A percentile compares a stretch with the other conserved stretches of the same genome.
Evolutionary conservation across 2,113 vertebrate species (phyloP).

Genomic region (Oenanthe oenanthe): DNA sequence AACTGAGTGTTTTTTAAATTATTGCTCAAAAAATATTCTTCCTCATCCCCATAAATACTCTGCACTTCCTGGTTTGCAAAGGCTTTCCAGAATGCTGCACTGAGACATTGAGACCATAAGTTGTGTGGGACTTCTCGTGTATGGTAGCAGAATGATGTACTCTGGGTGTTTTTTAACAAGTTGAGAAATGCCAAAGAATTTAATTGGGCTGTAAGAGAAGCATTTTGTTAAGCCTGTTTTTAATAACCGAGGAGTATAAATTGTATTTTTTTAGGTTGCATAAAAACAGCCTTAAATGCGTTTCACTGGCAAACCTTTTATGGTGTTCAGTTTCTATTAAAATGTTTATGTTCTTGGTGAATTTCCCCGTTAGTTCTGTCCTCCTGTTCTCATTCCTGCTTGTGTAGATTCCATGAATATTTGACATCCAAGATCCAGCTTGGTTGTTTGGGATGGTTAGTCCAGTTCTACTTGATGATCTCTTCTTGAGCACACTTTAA

Average conservation of each 20-base stretch:
- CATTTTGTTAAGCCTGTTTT: constrained; percentile 26
- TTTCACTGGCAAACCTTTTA: not conserved
- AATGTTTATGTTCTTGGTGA: not conserved
- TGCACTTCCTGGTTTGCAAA: constrained; percentile 51
- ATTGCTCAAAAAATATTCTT: constrained; percentile 36
- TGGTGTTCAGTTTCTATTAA: not conserved
- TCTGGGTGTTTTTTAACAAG: constrained; percentile 47
- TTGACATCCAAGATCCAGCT: not conserved
- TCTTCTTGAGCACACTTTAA: not conserved
- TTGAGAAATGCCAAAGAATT: constrained; percentile 50
- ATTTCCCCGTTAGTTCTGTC: not conserved
- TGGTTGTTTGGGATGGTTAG: not conserved
- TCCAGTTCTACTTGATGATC: not conserved
- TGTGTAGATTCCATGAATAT: not conserved
- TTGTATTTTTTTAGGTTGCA: not conserved
- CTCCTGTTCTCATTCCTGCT: not conserved
- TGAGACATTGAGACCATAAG: constrained; percentile 43
- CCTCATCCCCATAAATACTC: constrained; percentile 31
- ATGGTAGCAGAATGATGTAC: constrained; percentile 50
- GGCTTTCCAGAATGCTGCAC: constrained; percentile 35
- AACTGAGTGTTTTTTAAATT: constrained; percentile 34
- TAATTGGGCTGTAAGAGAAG: constrained; percentile 28
- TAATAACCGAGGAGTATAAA: constrained; percentile 12
- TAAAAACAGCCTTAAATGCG: not conserved
- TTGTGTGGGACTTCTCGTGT: constrained; percentile 56